Conservation (phyloP, 2,113 vertebrate species). For the Eidolon helvum region DNA sequence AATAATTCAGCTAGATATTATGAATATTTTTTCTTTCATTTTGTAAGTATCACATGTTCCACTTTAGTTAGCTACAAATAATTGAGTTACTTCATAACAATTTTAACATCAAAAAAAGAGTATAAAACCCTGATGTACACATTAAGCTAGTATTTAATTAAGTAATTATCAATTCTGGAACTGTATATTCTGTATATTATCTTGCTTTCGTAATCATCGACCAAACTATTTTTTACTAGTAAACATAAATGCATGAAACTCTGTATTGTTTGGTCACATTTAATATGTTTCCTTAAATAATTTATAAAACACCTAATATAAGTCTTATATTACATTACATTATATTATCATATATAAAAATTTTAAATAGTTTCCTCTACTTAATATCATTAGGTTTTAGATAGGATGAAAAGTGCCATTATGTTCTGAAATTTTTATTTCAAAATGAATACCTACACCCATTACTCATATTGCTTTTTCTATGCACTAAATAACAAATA, state of each 20-base stretch:
- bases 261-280: not conserved
- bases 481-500: not conserved
- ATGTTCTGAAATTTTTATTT: conserved; percentile 30
- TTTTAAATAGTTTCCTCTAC: not conserved
- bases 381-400: not conserved
- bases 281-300: not conserved
- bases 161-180: not conserved
- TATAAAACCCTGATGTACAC: not conserved
- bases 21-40: not conserved
- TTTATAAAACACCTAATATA: not conserved
- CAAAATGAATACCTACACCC: not conserved
- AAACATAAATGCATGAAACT: not conserved
- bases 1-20: not conserved
- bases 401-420: not conserved
- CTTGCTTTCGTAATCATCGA: not conserved
- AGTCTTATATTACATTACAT: not conserved
- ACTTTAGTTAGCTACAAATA: not conserved
- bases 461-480: not conserved
- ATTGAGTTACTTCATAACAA: not conserved
- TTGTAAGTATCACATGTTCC: not conserved
- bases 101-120: not conserved
- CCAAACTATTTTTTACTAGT: not conserved
- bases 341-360: not conserved
- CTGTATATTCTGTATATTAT: not conserved
- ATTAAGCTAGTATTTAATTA: conserved; percentile 34